These are phyloP conservation scores for Tenualosa thibaudeaui DNA, from an alignment of 2,797 vertebrate species.

Conservation along the genomic window DNA sequence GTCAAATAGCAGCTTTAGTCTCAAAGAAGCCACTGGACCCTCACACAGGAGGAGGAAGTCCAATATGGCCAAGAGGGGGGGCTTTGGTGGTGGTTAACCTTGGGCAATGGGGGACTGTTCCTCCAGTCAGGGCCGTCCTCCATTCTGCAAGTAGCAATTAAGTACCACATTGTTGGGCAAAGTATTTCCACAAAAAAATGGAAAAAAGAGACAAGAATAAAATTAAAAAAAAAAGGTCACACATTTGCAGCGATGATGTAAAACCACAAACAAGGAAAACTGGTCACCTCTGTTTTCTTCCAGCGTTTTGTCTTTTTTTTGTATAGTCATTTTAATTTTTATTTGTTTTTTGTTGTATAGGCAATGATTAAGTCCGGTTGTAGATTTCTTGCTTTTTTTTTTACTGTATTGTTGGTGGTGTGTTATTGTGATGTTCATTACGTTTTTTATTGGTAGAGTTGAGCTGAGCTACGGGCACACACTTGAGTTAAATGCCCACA, in stretches of 20 bases:
- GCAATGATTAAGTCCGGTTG: conserved; percentile 33
- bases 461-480: conserved; percentile 6
- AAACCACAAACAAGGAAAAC: conserved; percentile 75
- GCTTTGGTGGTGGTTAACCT: conserved; percentile 43
- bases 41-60: conserved; percentile 26
- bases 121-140: conserved; percentile 48
- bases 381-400: conserved; percentile 10
- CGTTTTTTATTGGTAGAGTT: conserved; percentile 14
- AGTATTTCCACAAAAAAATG: conserved; percentile 58
- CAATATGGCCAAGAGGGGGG: conserved; percentile 48
- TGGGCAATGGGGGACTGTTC: conserved; percentile 46
- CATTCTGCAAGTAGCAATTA: conserved; percentile 47
- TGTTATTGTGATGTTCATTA: neutral
- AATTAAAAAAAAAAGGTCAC: conserved; percentile 37
- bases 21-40: conserved; percentile 64
- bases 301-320: conserved; percentile 25
- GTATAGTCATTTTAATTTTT: conserved; percentile 26
- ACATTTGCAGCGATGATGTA: conserved; percentile 71
- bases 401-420: neutral
- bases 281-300: conserved; percentile 50
- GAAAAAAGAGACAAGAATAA: neutral
- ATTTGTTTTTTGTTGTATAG: conserved; percentile 4
- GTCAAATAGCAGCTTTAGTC: conserved; percentile 81
- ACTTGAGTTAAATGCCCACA: neutral
- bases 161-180: conserved; percentile 66